A percentile compares a stretch with the other conserved stretches of the same genome.
Conservation (phyloP, 1,140 invertebrate species). For the Pseudachorutes palmiensis region DNA sequence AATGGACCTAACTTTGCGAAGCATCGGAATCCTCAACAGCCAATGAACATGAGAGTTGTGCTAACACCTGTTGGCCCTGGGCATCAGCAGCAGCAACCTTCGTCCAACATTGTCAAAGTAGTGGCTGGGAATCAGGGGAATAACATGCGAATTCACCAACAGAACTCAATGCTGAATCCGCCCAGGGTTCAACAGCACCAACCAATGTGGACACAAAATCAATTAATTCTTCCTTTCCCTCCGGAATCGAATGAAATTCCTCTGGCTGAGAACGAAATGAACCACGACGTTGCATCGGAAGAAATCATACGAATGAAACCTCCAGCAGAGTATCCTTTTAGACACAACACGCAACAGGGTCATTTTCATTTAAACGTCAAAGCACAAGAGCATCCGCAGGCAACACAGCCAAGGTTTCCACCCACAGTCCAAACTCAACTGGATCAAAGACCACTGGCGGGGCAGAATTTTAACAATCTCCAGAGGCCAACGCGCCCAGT, state of each 20-base stretch:
- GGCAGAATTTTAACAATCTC: no score
- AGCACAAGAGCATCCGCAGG: no score
- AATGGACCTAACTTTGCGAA: background rate
- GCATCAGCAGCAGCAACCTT: background rate
- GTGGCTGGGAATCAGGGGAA: slow-evolving; percentile 17
- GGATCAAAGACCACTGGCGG: no score
- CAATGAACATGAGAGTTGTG: background rate
- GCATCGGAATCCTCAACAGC: slow-evolving; percentile 2
- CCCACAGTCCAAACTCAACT: no score
- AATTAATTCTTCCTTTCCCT: background rate
- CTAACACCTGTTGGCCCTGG: background rate
- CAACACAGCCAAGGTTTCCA: no score
- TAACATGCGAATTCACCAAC: no score
- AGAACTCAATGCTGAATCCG: no score
- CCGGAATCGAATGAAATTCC: background rate
- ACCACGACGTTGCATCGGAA: background rate
- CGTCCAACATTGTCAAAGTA: slow-evolving; percentile 20
- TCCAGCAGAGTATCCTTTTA: background rate
- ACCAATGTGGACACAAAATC: background rate
- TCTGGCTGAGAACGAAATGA: background rate
- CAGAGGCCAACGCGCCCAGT: no score
- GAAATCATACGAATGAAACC: background rate
- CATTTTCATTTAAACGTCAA: slow-evolving; percentile 6
- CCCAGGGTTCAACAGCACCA: background rate
- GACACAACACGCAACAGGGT: background rate